Percentiles rank a stretch among this genome's conserved stretches.
Evolutionary conservation across 2,888 invertebrate species (phyloP).

Genomic region (Tenodera sinensis): DNA sequence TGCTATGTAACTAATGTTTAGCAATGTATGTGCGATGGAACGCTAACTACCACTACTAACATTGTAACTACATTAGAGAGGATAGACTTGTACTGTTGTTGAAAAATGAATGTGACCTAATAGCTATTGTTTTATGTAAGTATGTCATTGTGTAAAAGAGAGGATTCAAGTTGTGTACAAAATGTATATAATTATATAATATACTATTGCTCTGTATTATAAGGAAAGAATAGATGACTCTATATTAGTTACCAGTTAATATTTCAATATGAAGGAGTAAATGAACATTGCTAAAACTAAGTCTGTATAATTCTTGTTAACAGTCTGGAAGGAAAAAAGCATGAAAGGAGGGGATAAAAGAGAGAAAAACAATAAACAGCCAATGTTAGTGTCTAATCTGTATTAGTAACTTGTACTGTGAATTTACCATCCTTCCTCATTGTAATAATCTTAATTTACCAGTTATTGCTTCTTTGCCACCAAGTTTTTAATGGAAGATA

Average conservation of each 20-base stretch:
- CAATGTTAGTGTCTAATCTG: neutral
- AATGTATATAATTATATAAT: constrained; percentile 24
- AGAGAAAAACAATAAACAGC: neutral
- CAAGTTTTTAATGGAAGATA: no score
- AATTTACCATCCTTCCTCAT: no score
- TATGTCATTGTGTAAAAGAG: constrained; percentile 16
- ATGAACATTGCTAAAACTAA: neutral
- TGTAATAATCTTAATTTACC: no score
- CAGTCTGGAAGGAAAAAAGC: neutral
- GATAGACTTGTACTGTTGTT: constrained; percentile 25
- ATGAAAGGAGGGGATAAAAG: neutral
- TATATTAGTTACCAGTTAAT: constrained; percentile 29
- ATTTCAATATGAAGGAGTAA: neutral
- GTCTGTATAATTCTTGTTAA: constrained; percentile 4
- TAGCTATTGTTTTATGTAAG: constrained; percentile 22
- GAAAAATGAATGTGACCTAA: constrained; percentile 20
- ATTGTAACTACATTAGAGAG: constrained; percentile 22
- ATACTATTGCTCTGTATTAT: constrained; percentile 16
- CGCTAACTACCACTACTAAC: neutral
- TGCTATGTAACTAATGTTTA: neutral
- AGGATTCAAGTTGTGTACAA: constrained; percentile 25
- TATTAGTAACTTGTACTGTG: neutral
- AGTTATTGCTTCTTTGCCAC: no score
- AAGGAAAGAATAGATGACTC: constrained; percentile 21
- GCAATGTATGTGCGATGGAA: neutral